phyloP scores from a whole-genome alignment of 2,113 vertebrate genomes.

The Microcebus murinus region DNA sequence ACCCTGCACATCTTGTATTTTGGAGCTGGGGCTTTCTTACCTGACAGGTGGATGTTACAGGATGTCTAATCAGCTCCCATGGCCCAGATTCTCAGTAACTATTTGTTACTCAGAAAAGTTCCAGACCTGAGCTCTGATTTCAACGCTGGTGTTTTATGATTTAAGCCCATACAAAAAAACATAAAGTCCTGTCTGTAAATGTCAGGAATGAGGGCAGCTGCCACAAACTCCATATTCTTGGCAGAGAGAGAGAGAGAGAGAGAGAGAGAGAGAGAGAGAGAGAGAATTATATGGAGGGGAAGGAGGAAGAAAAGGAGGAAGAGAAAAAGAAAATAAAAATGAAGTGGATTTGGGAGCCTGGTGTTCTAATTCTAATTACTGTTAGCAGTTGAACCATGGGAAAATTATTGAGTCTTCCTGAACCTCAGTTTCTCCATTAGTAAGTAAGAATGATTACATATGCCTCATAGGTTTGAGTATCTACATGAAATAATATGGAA shows the following conservation, averaged over 20 bases:
- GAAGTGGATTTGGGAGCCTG: not conserved
- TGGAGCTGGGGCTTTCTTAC: not conserved
- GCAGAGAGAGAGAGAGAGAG: too few species aligned
- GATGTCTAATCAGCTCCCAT: not conserved
- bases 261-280: too few species aligned
- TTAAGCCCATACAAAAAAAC: not conserved
- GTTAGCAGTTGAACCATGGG: not conserved
- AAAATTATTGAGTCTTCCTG: not conserved
- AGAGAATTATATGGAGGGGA: not conserved
- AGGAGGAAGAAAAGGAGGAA: rapidly evolving
- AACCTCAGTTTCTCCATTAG: not conserved
- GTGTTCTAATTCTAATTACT: not conserved
- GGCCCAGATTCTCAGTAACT: not conserved
- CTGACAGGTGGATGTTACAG: not conserved
- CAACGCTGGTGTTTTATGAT: not conserved
- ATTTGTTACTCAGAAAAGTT: not conserved
- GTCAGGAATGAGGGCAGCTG: not conserved
- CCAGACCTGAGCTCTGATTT: not conserved
- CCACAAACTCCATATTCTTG: not conserved
- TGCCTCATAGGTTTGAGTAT: not conserved
- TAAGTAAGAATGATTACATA: not conserved
- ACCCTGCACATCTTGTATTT: not conserved
- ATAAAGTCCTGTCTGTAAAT: not conserved
- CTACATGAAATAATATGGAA: not conserved
- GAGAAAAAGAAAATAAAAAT: not conserved